These are phyloP conservation scores for Homalodisca vitripennis DNA, from an alignment of 1,140 invertebrate genomes.

Conservation along the genomic window DNA sequence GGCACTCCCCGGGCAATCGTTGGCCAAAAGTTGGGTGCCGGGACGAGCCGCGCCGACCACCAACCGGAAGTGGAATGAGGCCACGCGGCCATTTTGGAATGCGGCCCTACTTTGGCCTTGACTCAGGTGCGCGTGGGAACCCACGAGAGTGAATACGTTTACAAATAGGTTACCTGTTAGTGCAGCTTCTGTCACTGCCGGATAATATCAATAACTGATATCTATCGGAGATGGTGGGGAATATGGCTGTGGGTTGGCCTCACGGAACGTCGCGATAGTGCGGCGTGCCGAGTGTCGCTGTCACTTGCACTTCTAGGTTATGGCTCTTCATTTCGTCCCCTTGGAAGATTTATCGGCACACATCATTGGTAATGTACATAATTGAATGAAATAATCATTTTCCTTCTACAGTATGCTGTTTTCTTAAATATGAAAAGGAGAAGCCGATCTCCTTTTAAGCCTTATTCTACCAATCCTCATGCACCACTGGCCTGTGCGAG, in stretches of 20 bases:
- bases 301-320: too few species aligned
- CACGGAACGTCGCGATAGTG: neutral
- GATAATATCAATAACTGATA: neutral
- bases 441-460: too few species aligned
- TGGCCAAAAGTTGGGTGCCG: conserved; percentile 29
- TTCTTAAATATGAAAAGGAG: too few species aligned
- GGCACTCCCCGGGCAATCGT: neutral
- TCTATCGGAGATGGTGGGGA: neutral
- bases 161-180: neutral
- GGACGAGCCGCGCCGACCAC: too few species aligned
- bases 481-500: too few species aligned
- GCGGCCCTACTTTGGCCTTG: conserved; percentile 27
- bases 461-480: too few species aligned
- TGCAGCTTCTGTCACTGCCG: neutral
- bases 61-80: conserved; percentile 29
- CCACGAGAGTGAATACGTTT: conserved; percentile 23
- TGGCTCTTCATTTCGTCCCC: too few species aligned
- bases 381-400: too few species aligned
- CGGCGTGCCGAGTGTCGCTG: too few species aligned
- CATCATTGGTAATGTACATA: too few species aligned
- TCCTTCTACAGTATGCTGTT: too few species aligned
- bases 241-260: neutral
- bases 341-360: too few species aligned
- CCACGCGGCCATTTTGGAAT: conserved; percentile 29
- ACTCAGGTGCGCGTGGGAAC: conserved; percentile 27